These are phyloP conservation scores for Erinaceus europaeus DNA, from an alignment of 2,113 vertebrate species.

Conservation along the genomic window DNA sequence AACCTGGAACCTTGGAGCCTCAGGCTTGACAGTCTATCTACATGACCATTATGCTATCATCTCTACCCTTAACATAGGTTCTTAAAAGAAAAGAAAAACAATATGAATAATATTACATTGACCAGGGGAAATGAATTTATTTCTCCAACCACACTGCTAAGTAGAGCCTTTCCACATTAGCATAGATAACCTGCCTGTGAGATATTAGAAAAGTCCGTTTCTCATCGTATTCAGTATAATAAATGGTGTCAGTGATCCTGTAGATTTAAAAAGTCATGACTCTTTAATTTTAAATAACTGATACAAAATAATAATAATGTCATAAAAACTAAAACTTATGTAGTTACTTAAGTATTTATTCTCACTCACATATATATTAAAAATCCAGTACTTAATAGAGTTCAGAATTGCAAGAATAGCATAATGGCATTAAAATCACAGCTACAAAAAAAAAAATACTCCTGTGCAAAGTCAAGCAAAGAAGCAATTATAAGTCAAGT, in stretches of 20 bases:
- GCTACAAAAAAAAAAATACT: neutral
- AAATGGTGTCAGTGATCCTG: neutral
- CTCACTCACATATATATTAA: neutral
- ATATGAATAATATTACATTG: neutral
- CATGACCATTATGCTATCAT: too few relatives aligned
- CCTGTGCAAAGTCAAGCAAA: neutral
- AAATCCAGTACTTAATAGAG: neutral
- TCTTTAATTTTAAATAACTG: neutral
- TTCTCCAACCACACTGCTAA: neutral
- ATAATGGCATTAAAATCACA: constrained; percentile 28
- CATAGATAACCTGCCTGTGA: neutral
- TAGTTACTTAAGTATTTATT: constrained; percentile 5
- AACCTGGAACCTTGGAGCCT: too few relatives aligned
- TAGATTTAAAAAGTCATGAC: neutral
- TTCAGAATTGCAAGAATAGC: neutral
- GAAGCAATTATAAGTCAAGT: constrained; percentile 7
- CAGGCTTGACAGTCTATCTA: too few relatives aligned
- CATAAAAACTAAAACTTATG: neutral
- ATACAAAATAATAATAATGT: neutral
- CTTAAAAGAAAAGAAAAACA: neutral
- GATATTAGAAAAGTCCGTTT: neutral
- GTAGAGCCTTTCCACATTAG: neutral
- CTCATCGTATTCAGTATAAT: neutral
- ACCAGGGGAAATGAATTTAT: neutral
- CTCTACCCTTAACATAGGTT: too few relatives aligned